Evolutionary conservation across 2,113 vertebrate species (phyloP).

Genomic region (Toxostoma redivivum): DNA sequence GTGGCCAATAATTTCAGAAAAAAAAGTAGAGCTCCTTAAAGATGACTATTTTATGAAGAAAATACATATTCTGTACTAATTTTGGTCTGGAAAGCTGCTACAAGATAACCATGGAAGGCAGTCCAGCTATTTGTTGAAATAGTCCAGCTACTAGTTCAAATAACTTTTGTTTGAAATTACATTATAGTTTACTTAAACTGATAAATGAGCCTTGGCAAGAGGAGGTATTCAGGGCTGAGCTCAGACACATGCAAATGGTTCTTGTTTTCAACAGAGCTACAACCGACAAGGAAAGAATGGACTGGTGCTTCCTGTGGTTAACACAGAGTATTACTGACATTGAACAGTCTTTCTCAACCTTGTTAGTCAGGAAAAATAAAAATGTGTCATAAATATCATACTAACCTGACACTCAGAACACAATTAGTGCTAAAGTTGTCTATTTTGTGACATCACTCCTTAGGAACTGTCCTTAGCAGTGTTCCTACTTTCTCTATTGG

Average conservation of each 20-base stretch:
- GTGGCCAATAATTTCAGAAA: neutral
- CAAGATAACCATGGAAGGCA: neutral
- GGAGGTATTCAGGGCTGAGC: neutral
- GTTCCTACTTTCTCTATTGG: neutral
- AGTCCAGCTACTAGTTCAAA: slow-evolving; percentile 1
- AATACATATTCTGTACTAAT: neutral
- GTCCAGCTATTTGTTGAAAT: slow-evolving; percentile 15
- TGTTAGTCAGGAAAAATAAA: neutral
- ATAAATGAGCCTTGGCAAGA: slow-evolving; percentile 25
- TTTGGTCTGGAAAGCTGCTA: neutral
- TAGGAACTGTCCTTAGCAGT: neutral
- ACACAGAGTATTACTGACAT: neutral
- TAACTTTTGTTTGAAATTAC: slow-evolving; percentile 49
- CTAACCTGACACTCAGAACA: neutral
- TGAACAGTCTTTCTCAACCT: neutral
- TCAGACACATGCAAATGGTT: neutral
- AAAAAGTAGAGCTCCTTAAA: neutral
- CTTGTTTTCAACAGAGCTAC: neutral
- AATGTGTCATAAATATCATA: neutral
- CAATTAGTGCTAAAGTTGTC: neutral
- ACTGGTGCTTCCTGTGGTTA: neutral
- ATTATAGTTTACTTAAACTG: slow-evolving; percentile 30
- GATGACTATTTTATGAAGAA: neutral
- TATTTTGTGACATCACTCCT: neutral
- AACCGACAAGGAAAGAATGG: neutral